Evolutionary conservation across 2,797 vertebrate genomes (phyloP).

Genomic region (Ataeniobius toweri): DNA sequence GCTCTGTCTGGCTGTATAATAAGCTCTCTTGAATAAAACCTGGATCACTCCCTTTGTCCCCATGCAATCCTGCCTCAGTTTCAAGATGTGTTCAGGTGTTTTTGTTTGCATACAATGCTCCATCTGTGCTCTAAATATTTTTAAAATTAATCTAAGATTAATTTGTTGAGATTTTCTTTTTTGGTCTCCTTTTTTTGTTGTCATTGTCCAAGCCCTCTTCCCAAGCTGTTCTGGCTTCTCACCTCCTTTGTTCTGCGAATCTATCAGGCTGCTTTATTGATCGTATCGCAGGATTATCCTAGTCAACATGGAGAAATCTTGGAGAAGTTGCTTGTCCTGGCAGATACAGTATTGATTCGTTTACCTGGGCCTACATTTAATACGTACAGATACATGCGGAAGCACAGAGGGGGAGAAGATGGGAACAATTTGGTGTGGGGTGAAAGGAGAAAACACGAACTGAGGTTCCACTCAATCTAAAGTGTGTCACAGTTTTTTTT

Average conservation of each 20-base stretch:
- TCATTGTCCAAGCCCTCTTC: conserved; percentile 30
- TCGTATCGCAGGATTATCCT: conserved; percentile 76
- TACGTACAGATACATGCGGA: conserved; percentile 12
- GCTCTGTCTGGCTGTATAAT: conserved; percentile 22
- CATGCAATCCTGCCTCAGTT: conserved; percentile 6
- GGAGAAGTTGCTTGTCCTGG: conserved; percentile 71
- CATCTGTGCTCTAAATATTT: conserved; percentile 23
- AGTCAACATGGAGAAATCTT: conserved; percentile 73
- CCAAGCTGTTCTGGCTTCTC: conserved; percentile 21
- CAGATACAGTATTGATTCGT: conserved; percentile 79
- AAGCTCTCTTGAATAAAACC: conserved; percentile 18
- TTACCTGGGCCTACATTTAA: conserved; percentile 61
- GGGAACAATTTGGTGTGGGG: conserved; percentile 27
- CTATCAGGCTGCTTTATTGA: conserved; percentile 74
- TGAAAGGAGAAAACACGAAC: not conserved
- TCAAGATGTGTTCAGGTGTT: conserved; percentile 11
- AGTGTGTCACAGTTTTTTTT: not conserved
- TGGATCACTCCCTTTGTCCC: conserved; percentile 5
- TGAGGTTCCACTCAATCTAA: not conserved
- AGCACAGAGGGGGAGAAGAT: conserved; percentile 41
- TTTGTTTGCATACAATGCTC: conserved; percentile 36
- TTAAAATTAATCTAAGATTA: conserved; percentile 38
- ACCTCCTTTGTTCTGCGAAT: conserved; percentile 51
- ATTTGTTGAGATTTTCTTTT: conserved; percentile 50
- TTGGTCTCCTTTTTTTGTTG: conserved; percentile 35